Evolutionary conservation across 1,140 invertebrate genomes (phyloP).

Genomic region (Propsilocerus akamusi): DNA sequence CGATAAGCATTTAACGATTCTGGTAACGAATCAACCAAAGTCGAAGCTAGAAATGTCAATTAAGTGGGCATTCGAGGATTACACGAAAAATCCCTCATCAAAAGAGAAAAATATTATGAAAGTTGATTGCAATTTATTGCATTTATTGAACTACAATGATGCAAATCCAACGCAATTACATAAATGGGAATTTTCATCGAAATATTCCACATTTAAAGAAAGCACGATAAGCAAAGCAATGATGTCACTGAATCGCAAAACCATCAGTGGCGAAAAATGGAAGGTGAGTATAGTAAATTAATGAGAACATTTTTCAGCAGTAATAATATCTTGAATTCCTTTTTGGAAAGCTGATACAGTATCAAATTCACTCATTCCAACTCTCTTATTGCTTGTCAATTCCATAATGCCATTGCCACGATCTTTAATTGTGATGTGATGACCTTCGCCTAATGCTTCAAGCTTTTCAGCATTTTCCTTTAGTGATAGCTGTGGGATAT

Average conservation of each 20-base stretch:
- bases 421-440: slow-evolving; percentile 45
- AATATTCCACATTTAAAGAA: not conserved
- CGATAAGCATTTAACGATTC: not conserved
- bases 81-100: not conserved
- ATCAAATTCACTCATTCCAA: slow-evolving; percentile 52
- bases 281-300: not conserved
- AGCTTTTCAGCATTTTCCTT: slow-evolving; percentile 33
- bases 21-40: not conserved
- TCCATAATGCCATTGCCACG: slow-evolving; percentile 44
- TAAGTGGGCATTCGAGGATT: not conserved
- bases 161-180: not conserved
- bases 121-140: not conserved
- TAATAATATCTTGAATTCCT: slow-evolving; percentile 47
- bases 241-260: not conserved
- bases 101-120: not conserved
- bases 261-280: not conserved
- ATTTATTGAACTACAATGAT: not conserved
- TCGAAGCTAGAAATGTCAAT: not conserved
- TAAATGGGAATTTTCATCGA: not conserved
- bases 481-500: slow-evolving; percentile 39
- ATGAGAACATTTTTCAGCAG: not conserved
- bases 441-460: slow-evolving; percentile 40
- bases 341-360: slow-evolving; percentile 54
- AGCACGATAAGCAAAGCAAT: not conserved
- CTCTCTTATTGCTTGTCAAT: slow-evolving; percentile 52